A percentile compares a stretch with the other conserved stretches of the same genome.
phyloP scores from a whole-genome alignment of 2,888 invertebrate genomes.

The Meandrusa payeni region DNA sequence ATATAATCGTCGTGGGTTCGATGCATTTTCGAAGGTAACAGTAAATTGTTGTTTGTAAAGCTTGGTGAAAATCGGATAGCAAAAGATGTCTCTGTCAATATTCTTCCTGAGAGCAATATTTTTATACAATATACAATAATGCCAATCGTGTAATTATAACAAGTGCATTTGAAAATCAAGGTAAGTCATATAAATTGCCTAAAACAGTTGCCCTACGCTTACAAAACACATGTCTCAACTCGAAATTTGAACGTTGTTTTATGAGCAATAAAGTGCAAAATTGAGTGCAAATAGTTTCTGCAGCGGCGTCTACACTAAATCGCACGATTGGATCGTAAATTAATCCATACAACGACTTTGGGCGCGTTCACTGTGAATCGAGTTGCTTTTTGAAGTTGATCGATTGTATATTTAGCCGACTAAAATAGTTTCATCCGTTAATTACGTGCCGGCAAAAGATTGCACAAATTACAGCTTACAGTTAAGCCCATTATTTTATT shows the following conservation, averaged over 20 bases:
- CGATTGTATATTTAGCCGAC: conserved; percentile 25
- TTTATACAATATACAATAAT: not conserved
- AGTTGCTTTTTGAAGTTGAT: conserved; percentile 29
- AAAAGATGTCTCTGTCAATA: no score
- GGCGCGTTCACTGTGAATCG: conserved; percentile 19
- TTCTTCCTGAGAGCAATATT: no score
- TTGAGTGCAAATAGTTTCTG: conserved; percentile 23
- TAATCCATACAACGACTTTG: conserved; percentile 27
- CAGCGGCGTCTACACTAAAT: conserved; percentile 25
- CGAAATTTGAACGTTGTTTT: conserved; percentile 25
- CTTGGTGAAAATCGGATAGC: no score
- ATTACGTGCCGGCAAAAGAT: conserved; percentile 11
- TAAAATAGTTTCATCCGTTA: conserved; percentile 27
- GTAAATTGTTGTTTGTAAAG: no score
- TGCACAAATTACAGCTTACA: no score
- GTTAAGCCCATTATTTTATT: no score
- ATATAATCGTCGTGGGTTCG: no score
- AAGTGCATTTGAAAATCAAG: conserved; percentile 6
- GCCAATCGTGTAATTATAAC: not conserved
- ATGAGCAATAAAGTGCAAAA: conserved; percentile 27
- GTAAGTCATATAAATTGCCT: conserved; percentile 15
- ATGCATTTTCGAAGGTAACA: no score
- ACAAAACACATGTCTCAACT: conserved; percentile 14
- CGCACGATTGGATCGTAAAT: conserved; percentile 29
- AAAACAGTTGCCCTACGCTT: conserved; percentile 21